These are phyloP conservation scores for Podarcis lilfordi DNA, from an alignment of 2,797 vertebrate species.

Conservation along the genomic window DNA sequence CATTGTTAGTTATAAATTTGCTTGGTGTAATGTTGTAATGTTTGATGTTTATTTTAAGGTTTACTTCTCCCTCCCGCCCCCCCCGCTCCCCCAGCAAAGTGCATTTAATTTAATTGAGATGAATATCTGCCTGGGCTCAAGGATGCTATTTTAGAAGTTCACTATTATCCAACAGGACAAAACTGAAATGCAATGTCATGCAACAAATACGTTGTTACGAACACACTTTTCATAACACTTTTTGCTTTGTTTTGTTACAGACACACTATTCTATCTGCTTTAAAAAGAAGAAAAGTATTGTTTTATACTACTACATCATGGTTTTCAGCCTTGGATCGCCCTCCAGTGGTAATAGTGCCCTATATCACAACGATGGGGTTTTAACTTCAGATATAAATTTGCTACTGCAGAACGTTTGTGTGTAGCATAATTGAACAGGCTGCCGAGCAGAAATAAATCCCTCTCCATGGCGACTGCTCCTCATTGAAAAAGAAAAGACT, in stretches of 20 bases:
- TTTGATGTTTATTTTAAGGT: neutral
- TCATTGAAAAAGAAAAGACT: too few relatives aligned
- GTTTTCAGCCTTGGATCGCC: constrained; percentile 3
- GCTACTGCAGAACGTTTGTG: neutral
- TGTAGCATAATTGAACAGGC: neutral
- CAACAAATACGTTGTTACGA: neutral
- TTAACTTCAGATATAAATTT: neutral
- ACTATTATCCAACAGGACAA: neutral
- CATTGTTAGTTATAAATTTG: neutral
- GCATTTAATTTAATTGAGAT: neutral
- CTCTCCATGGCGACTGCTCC: too few relatives aligned
- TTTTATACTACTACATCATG: neutral
- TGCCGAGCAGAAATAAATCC: too few relatives aligned
- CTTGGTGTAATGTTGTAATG: neutral
- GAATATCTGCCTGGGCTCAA: neutral
- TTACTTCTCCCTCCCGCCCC: too few relatives aligned
- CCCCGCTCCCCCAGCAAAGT: neutral
- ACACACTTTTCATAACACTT: neutral
- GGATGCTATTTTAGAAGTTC: neutral
- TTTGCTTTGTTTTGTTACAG: too few relatives aligned
- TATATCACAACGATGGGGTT: neutral
- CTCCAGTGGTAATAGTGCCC: neutral
- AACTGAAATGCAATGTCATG: neutral
- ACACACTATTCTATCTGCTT: neutral
- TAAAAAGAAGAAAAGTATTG: too few relatives aligned